Evolutionary conservation across 2,888 invertebrate species (phyloP).

Genomic region (Mythimna pallens): DNA sequence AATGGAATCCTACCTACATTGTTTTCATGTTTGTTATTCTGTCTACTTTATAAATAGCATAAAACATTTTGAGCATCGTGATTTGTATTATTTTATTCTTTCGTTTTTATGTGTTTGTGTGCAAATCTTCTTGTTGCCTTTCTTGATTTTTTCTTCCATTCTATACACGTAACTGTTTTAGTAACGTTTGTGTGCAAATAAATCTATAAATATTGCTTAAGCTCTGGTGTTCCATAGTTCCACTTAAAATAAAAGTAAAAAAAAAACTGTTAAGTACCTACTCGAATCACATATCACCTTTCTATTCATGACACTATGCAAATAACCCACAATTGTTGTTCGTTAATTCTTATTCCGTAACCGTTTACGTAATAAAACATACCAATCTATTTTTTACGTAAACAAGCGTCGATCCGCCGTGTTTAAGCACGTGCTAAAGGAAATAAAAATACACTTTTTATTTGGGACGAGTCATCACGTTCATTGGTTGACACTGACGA

Average conservation of each 20-base stretch:
- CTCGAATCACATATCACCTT: slow-evolving; percentile 11
- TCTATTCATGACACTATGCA: slow-evolving; percentile 8
- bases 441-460: slow-evolving; percentile 56
- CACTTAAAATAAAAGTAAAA: background rate
- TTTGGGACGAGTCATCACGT: slow-evolving; percentile 53
- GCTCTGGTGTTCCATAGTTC: background rate
- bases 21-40: slow-evolving; percentile 1
- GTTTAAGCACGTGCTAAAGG: slow-evolving; percentile 35
- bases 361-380: slow-evolving; percentile 38
- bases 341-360: slow-evolving; percentile 31
- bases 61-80: background rate
- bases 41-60: background rate
- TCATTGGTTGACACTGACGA: slow-evolving; percentile 60
- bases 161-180: no score
- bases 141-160: no score
- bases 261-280: background rate
- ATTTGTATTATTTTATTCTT: no score
- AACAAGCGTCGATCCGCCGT: slow-evolving; percentile 35
- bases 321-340: slow-evolving; percentile 21
- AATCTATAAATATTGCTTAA: no score
- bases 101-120: no score
- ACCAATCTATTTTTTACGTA: slow-evolving; percentile 43
- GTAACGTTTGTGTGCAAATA: no score
- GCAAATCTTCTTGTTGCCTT: no score
- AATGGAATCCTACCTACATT: background rate